Evolutionary conservation across 2,113 vertebrate genomes (phyloP).

Genomic region (Stegastes partitus): DNA sequence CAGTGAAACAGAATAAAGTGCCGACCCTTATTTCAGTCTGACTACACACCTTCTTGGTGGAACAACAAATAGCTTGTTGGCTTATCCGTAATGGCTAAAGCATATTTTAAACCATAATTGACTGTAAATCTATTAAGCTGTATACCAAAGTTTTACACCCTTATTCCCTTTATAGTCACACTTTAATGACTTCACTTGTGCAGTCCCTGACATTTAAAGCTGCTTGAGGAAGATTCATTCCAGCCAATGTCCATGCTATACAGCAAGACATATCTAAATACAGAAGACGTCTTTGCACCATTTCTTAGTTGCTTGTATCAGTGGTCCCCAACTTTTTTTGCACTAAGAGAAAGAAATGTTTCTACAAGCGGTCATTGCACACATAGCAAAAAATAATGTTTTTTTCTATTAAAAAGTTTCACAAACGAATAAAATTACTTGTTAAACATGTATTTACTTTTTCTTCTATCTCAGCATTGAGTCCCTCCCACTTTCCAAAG

Average conservation of each 20-base stretch:
- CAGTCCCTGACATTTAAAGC: conserved; percentile 23
- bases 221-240: neutral
- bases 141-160: neutral
- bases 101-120: neutral
- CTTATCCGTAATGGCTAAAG: neutral
- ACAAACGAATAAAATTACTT: too few species aligned
- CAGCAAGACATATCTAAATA: neutral
- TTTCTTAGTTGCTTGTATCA: too few species aligned
- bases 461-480: too few species aligned
- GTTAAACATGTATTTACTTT: too few species aligned
- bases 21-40: conserved; percentile 3
- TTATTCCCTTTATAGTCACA: conserved; percentile 5
- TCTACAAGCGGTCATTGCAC: too few species aligned
- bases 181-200: neutral
- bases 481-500: too few species aligned
- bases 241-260: neutral
- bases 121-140: neutral
- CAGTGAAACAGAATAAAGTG: conserved; percentile 19
- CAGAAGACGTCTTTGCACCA: neutral
- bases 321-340: too few species aligned
- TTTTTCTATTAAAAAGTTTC: too few species aligned
- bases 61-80: neutral
- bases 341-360: too few species aligned
- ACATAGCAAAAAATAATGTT: too few species aligned
- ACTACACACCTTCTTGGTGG: neutral